phyloP scores from a whole-genome alignment of 2,797 vertebrate genomes.

The Sebastes vulpes region DNA sequence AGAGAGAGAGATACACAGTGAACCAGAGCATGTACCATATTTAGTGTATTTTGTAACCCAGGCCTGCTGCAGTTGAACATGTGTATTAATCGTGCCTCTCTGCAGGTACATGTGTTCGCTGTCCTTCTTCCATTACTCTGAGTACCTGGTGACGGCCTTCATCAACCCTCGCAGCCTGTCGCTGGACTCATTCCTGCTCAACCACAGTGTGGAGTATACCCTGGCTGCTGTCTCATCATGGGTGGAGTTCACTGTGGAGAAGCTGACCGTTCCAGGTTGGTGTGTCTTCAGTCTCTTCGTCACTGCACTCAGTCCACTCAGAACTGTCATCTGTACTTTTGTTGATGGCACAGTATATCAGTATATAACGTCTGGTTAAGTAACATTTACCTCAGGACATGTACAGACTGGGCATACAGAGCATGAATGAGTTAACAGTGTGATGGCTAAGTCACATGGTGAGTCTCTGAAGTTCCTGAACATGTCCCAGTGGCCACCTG shows the following conservation, averaged over 20 bases:
- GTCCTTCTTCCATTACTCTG: conserved; percentile 97
- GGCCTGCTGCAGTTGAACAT: neutral
- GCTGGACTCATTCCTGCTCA: conserved; percentile 96
- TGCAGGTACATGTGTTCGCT: conserved; percentile 96
- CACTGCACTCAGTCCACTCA: neutral
- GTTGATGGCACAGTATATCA: neutral
- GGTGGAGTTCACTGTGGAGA: conserved; percentile 96
- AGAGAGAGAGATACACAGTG: neutral
- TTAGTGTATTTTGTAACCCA: neutral
- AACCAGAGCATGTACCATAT: neutral
- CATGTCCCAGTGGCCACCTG: too few species aligned
- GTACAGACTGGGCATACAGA: neutral
- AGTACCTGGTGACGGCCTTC: conserved; percentile 96
- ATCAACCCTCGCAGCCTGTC: conserved; percentile 96
- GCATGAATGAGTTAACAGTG: too few species aligned
- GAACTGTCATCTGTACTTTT: neutral
- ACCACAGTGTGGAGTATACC: conserved; percentile 97
- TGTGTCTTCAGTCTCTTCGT: neutral
- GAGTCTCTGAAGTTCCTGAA: too few species aligned
- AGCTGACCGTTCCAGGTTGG: conserved; percentile 92
- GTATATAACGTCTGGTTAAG: neutral
- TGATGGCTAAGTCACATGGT: too few species aligned
- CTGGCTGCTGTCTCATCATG: conserved; percentile 94
- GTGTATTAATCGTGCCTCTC: neutral
- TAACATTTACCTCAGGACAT: neutral